Evolutionary conservation across 2,113 vertebrate genomes (phyloP).

Genomic region (Fukomys damarensis): DNA sequence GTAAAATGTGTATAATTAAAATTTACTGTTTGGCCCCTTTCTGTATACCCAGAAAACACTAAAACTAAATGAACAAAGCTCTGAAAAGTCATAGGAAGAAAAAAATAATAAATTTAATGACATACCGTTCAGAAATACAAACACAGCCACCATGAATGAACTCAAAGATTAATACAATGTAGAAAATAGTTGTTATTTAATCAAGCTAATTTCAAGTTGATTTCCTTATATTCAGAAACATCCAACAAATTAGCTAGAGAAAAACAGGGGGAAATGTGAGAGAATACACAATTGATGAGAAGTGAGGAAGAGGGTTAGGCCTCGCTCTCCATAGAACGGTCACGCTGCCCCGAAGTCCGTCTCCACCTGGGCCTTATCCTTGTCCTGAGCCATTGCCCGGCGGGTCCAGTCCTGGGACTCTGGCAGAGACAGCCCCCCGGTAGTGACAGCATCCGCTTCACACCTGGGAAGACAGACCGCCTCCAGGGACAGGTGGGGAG

Average conservation of each 20-base stretch:
- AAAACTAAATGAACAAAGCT: too few species aligned
- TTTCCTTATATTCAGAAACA: background rate
- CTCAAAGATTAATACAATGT: background rate
- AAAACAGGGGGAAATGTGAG: background rate
- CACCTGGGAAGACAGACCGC: background rate
- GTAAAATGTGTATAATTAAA: background rate
- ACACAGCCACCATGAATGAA: background rate
- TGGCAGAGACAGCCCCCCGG: background rate
- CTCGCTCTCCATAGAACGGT: rapidly evolving
- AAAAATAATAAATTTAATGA: background rate
- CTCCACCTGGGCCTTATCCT: background rate
- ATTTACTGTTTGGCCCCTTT: too few species aligned
- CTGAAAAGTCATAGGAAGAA: background rate
- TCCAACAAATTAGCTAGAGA: background rate
- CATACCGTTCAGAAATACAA: background rate
- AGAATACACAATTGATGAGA: background rate
- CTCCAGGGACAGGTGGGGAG: background rate
- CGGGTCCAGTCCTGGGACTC: rapidly evolving
- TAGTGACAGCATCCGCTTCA: too few species aligned
- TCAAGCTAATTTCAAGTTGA: background rate
- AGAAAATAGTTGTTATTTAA: background rate
- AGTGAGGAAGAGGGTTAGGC: background rate
- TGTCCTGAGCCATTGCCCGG: background rate
- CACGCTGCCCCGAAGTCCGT: background rate
- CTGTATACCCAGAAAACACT: rapidly evolving